Evolutionary conservation across 2,888 invertebrate species (phyloP).

Genomic region (Mellilla xanthometata): DNA sequence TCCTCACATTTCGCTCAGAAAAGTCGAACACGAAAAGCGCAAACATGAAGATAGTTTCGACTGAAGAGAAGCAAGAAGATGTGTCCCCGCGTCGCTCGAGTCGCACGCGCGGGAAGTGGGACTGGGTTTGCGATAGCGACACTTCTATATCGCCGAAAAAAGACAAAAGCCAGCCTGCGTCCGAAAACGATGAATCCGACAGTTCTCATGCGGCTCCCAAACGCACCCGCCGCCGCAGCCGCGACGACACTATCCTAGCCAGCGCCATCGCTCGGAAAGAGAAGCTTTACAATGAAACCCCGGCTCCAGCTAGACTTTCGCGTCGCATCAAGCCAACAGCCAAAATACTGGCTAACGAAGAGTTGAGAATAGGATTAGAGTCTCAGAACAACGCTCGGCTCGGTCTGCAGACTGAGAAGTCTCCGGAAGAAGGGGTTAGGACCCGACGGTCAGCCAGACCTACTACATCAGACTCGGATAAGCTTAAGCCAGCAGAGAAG

Average conservation of each 20-base stretch:
- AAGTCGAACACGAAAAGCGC: slow-evolving; percentile 79
- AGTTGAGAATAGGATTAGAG: slow-evolving; percentile 81
- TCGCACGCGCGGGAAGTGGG: slow-evolving; percentile 61
- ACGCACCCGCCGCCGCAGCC: slow-evolving; percentile 84
- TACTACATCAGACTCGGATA: slow-evolving; percentile 35
- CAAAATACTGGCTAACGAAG: slow-evolving; percentile 86
- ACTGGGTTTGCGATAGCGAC: slow-evolving; percentile 64
- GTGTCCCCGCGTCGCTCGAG: slow-evolving; percentile 60
- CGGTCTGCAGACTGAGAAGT: slow-evolving; percentile 61
- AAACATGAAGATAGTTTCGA: slow-evolving; percentile 77
- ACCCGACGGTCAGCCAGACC: slow-evolving; percentile 59
- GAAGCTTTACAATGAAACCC: slow-evolving; percentile 84
- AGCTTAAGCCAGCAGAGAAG: slow-evolving; percentile 30
- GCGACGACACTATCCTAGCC: slow-evolving; percentile 86
- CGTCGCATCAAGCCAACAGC: slow-evolving; percentile 86
- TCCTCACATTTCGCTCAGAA: slow-evolving; percentile 84
- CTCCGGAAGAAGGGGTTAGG: slow-evolving; percentile 61
- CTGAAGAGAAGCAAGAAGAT: slow-evolving; percentile 70
- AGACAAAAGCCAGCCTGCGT: slow-evolving; percentile 51
- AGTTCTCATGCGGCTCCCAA: slow-evolving; percentile 74
- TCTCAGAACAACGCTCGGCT: slow-evolving; percentile 81
- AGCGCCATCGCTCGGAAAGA: slow-evolving; percentile 89
- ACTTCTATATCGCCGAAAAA: slow-evolving; percentile 51
- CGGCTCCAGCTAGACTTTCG: slow-evolving; percentile 53
- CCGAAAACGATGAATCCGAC: slow-evolving; percentile 69